Percentiles rank a stretch among this genome's conserved stretches.
Conservation (phyloP, 1,140 invertebrate genomes). For the Neotoxoptera formosana region DNA sequence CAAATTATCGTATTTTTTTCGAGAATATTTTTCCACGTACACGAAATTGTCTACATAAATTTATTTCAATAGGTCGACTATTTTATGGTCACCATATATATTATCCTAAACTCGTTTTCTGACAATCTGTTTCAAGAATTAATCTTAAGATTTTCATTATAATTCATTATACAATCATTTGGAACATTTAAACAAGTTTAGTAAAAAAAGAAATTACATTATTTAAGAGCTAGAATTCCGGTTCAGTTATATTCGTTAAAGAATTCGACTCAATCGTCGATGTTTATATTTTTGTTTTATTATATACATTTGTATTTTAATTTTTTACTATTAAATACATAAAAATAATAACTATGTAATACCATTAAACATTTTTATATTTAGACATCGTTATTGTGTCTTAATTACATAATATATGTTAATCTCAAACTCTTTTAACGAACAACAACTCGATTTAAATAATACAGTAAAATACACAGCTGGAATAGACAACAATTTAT, state of each 20-base stretch:
- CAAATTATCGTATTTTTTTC: neutral
- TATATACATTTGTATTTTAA: neutral
- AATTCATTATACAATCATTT: conserved; percentile 25
- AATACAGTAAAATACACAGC: too few relatives aligned
- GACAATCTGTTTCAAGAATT: neutral
- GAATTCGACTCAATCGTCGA: neutral
- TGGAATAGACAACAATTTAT: neutral
- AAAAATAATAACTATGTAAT: neutral
- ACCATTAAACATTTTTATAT: conserved; percentile 3
- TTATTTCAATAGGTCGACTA: neutral
- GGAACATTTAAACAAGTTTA: conserved; percentile 13
- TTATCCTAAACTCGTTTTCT: conserved; percentile 17
- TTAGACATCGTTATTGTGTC: neutral
- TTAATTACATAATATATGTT: neutral
- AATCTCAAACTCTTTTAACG: neutral
- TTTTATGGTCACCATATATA: neutral
- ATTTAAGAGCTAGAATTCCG: neutral
- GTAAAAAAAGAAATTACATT: conserved; percentile 29
- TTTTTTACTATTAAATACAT: conserved; percentile 4
- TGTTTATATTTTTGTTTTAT: neutral
- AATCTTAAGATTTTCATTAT: neutral
- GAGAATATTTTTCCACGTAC: neutral
- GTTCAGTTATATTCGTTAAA: neutral
- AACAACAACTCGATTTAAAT: neutral
- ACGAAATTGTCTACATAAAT: neutral